Evolutionary conservation across 1,140 invertebrate species (phyloP).

Genomic region (Centruroides vittatus): DNA sequence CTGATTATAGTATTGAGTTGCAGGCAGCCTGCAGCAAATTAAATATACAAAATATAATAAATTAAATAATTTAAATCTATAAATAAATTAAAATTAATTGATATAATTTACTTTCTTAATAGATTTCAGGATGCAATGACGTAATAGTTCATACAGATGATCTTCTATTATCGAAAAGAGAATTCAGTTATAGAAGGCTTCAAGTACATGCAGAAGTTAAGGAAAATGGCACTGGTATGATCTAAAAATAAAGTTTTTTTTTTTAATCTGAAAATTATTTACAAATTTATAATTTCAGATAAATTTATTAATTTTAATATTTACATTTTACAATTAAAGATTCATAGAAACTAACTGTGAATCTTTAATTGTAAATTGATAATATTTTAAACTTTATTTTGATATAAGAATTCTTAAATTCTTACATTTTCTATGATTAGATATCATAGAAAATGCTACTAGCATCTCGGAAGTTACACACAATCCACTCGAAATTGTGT

Average conservation of each 20-base stretch:
- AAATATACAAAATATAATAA: too few species aligned
- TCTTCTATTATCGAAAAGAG: constrained; percentile 32
- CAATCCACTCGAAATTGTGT: constrained; percentile 38
- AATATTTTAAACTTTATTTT: not conserved
- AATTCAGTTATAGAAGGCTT: constrained; percentile 34
- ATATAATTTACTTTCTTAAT: not conserved
- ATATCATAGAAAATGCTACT: constrained; percentile 42
- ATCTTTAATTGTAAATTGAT: too few species aligned
- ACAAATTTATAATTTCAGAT: too few species aligned
- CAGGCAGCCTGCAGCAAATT: too few species aligned
- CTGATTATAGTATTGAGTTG: too few species aligned
- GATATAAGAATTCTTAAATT: not conserved
- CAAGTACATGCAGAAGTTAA: constrained; percentile 40
- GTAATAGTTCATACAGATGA: constrained; percentile 30
- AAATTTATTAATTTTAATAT: too few species aligned
- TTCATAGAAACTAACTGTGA: too few species aligned
- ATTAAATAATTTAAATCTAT: too few species aligned
- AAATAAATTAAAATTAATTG: not conserved
- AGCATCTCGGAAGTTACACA: constrained; percentile 38
- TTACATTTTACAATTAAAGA: too few species aligned
- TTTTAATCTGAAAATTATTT: too few species aligned
- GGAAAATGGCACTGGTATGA: constrained; percentile 41
- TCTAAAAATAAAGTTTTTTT: too few species aligned
- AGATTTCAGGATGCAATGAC: constrained; percentile 30
- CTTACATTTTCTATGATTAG: not conserved